Evolutionary conservation across 2,113 vertebrate species (phyloP).

Genomic region (Suricata suricatta): DNA sequence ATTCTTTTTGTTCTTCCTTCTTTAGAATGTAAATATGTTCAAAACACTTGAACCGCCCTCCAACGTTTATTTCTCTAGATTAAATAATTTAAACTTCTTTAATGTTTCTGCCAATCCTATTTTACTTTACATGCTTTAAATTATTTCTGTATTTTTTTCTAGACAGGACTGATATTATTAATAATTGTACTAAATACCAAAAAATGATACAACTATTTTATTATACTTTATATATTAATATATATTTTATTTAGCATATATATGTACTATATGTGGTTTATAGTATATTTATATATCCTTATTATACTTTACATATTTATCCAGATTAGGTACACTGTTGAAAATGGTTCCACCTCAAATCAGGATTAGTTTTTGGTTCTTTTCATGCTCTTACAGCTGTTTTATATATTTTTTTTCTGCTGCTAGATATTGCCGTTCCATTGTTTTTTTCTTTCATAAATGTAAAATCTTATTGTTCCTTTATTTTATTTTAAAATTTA

Average conservation of each 20-base stretch:
- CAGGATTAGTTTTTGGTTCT: not conserved
- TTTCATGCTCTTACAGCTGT: not conserved
- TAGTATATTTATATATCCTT: not conserved
- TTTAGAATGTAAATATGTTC: not conserved
- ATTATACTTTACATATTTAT: not conserved
- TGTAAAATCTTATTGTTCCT: not conserved
- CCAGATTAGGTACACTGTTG: not conserved
- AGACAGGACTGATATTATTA: not conserved
- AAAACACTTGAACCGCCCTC: not conserved
- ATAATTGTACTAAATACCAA: not conserved
- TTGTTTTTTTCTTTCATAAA: conserved; percentile 23
- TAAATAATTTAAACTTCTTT: conserved; percentile 25
- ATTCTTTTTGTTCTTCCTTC: not conserved
- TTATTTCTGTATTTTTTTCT: not conserved
- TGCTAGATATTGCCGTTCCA: not conserved
- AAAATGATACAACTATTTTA: not conserved
- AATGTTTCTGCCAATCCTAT: not conserved
- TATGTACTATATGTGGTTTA: too few species aligned
- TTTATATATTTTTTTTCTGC: not conserved
- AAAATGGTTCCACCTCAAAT: not conserved
- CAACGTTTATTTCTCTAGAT: not conserved
- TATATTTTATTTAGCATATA: too few species aligned
- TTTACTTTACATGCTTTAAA: not conserved
- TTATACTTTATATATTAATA: not conserved
- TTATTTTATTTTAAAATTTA: conserved; percentile 54